phyloP scores from a whole-genome alignment of 2,888 invertebrate genomes.

The Apocheima hispidaria region DNA sequence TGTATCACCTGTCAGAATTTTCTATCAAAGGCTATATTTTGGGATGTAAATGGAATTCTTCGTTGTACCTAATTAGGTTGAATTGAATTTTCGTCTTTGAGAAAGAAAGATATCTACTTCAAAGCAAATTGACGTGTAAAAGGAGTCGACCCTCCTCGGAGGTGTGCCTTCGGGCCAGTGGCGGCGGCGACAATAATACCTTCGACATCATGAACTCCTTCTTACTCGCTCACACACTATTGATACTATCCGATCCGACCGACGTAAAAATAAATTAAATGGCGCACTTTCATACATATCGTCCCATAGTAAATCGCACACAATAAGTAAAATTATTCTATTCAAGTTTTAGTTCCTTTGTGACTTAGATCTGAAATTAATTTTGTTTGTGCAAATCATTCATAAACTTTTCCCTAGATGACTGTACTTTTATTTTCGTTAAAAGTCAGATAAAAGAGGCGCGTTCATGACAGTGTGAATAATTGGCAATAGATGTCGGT shows the following conservation, averaged over 20 bases:
- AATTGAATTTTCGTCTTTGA: constrained; percentile 24
- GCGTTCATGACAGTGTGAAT: constrained; percentile 34
- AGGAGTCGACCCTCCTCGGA: constrained; percentile 34
- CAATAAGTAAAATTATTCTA: constrained; percentile 65
- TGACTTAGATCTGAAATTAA: constrained; percentile 27
- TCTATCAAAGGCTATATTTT: constrained; percentile 20
- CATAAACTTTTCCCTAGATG: constrained; percentile 14
- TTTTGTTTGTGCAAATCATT: constrained; percentile 25
- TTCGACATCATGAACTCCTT: constrained; percentile 44
- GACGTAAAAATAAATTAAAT: constrained; percentile 51
- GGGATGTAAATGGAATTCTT: constrained; percentile 28
- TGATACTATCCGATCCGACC: constrained; percentile 47
- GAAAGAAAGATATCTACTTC: constrained; percentile 30
- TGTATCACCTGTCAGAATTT: constrained; percentile 14
- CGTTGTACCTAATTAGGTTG: constrained; percentile 27
- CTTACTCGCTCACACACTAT: constrained; percentile 42
- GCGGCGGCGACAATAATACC: constrained; percentile 27
- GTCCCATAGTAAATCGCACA: constrained; percentile 62
- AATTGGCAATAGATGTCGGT: constrained; percentile 21
- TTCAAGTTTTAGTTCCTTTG: constrained; percentile 54
- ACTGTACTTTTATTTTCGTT: constrained; percentile 35
- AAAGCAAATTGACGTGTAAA: constrained; percentile 37
- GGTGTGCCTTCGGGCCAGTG: constrained; percentile 19
- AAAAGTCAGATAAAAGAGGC: constrained; percentile 27
- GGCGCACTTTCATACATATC: constrained; percentile 51